Evolutionary conservation across 2,888 invertebrate species (phyloP).

Genomic region (Macrosoma leucophasiata): DNA sequence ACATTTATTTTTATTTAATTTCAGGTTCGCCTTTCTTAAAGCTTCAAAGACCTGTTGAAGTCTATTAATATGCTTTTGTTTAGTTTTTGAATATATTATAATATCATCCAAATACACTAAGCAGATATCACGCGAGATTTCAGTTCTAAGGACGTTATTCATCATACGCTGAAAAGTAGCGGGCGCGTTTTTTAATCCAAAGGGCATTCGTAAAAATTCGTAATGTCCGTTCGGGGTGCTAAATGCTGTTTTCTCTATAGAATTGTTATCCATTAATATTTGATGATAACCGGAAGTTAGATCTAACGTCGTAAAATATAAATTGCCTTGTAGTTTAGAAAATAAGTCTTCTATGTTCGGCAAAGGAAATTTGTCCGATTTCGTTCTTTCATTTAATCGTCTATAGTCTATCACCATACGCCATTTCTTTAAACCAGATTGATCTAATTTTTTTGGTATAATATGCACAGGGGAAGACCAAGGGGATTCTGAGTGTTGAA

Average conservation of each 20-base stretch:
- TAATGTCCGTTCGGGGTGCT: conserved; percentile 26
- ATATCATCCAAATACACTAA: too few relatives aligned
- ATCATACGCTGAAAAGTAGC: conserved; percentile 32
- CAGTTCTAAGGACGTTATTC: conserved; percentile 24
- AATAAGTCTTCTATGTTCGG: conserved; percentile 23
- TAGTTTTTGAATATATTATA: too few relatives aligned
- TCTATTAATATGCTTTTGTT: too few relatives aligned
- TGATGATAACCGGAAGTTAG: conserved; percentile 13
- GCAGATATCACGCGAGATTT: too few relatives aligned
- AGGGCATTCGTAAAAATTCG: conserved; percentile 31
- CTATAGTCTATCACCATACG: conserved; percentile 29
- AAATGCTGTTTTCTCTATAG: conserved; percentile 31
- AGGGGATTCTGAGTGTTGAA: conserved; percentile 17
- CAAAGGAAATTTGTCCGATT: conserved; percentile 26
- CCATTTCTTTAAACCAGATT: conserved; percentile 23
- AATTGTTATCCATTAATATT: conserved; percentile 14
- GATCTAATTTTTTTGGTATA: conserved; percentile 12
- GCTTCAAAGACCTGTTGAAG: too few relatives aligned
- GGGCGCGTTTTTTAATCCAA: conserved; percentile 29
- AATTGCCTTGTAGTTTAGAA: conserved; percentile 27
- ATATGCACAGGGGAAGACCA: conserved; percentile 22
- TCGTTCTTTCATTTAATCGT: conserved; percentile 25
- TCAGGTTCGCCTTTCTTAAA: too few relatives aligned
- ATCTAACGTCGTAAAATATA: conserved; percentile 26
- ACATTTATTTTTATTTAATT: too few relatives aligned